These are phyloP conservation scores for Aphidius colemani DNA, from an alignment of 2,888 invertebrate species.

Conservation along the genomic window DNA sequence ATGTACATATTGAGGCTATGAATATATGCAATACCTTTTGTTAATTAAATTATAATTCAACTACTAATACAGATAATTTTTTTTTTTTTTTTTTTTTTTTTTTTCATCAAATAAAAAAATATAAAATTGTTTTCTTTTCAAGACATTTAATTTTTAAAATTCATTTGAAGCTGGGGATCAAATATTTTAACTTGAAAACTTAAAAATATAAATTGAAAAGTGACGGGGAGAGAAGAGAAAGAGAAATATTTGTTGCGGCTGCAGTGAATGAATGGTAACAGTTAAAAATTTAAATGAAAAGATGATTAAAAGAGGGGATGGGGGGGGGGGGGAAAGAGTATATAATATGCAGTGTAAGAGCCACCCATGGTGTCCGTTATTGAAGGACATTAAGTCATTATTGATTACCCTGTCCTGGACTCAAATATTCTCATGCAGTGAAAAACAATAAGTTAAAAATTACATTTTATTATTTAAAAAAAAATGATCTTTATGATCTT, in stretches of 20 bases:
- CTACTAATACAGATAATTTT: too few relatives aligned
- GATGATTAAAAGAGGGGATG: constrained; percentile 1
- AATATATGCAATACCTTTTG: too few relatives aligned
- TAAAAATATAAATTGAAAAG: too few relatives aligned
- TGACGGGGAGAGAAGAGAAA: neutral
- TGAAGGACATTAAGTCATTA: constrained; percentile 59
- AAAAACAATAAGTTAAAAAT: too few relatives aligned
- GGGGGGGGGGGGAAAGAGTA: constrained; percentile 9
- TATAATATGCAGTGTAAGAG: constrained; percentile 31
- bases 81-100: too few relatives aligned
- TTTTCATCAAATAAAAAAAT: too few relatives aligned
- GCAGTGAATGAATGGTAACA: constrained; percentile 7
- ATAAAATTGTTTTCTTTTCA: too few relatives aligned
- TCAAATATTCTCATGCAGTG: constrained; percentile 27
- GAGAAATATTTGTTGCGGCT: constrained; percentile 6
- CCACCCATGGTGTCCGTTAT: constrained; percentile 59
- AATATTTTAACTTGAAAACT: too few relatives aligned
- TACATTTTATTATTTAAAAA: constrained; percentile 27
- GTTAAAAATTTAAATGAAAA: neutral
- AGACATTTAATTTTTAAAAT: too few relatives aligned
- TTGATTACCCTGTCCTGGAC: constrained; percentile 50
- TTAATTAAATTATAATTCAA: too few relatives aligned
- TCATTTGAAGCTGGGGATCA: too few relatives aligned
- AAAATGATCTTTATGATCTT: neutral
- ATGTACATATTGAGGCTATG: too few relatives aligned